Evolutionary conservation across 1,140 invertebrate species (phyloP).

Genomic region (Luehdorfia chinensis): DNA sequence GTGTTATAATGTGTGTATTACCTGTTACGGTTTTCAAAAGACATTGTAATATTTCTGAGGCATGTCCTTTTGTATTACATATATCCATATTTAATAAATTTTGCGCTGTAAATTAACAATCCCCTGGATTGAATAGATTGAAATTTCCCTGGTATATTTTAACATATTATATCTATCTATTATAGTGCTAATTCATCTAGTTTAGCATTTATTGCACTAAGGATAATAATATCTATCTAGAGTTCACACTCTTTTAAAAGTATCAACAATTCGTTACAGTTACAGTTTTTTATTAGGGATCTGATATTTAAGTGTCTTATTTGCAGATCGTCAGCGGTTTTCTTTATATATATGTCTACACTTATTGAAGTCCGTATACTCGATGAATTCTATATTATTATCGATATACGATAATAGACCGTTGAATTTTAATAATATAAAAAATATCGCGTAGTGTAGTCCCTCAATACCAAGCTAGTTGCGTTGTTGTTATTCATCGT

Average conservation of each 20-base stretch:
- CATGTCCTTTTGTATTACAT: neutral
- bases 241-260: neutral
- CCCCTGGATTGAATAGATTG: neutral
- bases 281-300: neutral
- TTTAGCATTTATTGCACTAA: neutral
- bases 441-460: neutral
- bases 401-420: neutral
- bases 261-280: neutral
- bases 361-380: neutral
- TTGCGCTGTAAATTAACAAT: neutral
- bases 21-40: neutral
- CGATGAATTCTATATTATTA: neutral
- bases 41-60: neutral
- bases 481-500: neutral
- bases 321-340: neutral
- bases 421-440: neutral
- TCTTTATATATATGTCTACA: neutral
- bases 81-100: neutral
- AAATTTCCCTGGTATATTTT: neutral
- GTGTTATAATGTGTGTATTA: neutral
- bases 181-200: neutral
- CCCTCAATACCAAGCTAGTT: neutral
- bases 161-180: slow-evolving; percentile 2
- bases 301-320: slow-evolving; percentile 1
- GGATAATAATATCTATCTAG: neutral